phyloP scores from a whole-genome alignment of 1,140 invertebrate genomes.

The Cotesia vestalis region DNA sequence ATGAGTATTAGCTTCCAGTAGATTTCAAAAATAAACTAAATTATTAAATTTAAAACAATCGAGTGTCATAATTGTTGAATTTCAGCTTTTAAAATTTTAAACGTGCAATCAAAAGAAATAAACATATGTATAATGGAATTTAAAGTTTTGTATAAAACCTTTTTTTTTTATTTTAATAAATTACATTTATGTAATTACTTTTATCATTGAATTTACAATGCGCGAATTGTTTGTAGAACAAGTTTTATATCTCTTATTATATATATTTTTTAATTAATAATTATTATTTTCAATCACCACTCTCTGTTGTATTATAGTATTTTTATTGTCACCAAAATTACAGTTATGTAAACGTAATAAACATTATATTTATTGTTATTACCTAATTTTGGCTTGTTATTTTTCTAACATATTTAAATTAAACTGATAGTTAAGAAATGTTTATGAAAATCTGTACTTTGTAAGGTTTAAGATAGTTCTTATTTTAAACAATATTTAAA shows the following conservation, averaged over 20 bases:
- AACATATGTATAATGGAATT: background rate
- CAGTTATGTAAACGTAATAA: slow-evolving; percentile 16
- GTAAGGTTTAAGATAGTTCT: too few relatives aligned
- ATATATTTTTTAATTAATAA: slow-evolving; percentile 1
- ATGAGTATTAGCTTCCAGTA: slow-evolving; percentile 25
- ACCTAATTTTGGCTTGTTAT: background rate
- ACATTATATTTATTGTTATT: slow-evolving; percentile 25
- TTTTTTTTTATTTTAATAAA: background rate
- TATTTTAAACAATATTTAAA: too few relatives aligned
- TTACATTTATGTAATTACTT: background rate
- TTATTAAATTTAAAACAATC: background rate
- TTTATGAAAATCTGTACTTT: too few relatives aligned
- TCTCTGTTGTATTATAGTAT: slow-evolving; percentile 19
- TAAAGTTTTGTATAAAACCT: slow-evolving; percentile 12
- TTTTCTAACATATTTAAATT: too few relatives aligned
- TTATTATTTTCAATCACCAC: background rate
- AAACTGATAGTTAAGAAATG: too few relatives aligned
- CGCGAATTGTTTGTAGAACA: background rate
- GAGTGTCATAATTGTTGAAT: slow-evolving; percentile 3
- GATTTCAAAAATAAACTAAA: slow-evolving; percentile 9
- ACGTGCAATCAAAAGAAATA: slow-evolving; percentile 17
- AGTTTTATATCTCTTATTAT: slow-evolving; percentile 5
- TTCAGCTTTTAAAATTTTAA: slow-evolving; percentile 23
- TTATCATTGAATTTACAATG: background rate
- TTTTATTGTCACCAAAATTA: slow-evolving; percentile 15